Base-by-base conservation (phyloP, 2,113 vertebrate genomes). In the Dasypus novemcinctus region DNA sequence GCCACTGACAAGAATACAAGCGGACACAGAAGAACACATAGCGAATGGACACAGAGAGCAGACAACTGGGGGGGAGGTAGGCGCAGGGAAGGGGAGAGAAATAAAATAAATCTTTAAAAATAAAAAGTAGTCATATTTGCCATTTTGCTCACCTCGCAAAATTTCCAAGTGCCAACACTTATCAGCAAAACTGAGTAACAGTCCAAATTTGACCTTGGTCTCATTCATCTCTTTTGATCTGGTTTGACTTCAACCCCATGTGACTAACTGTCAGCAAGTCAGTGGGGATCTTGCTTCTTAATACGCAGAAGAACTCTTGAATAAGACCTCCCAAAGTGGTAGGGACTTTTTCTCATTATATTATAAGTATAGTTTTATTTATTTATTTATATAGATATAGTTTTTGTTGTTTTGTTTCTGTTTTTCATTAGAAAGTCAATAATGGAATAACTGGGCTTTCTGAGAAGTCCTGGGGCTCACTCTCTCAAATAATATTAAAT, bases 121-220 rank as follows among this genome's bases (percentile, higher is more conserved):
- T n/a, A n/a, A n/a, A n/a, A n/a, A 38, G 13, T 63, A 29, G 83
- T 72, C n/a, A 7, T 36, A 31, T 64, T 46, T 78, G 18, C 33
- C 57, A 78, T 41, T 68, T 71, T 63, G 54, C 9, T 64, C 25
- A 43, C 0, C 11, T 0, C 25, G 31, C 18, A 69, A 38, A 66
- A 63, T 54, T 92, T 75, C 74, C 85, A 68, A 68, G 84, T 79
- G 38, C 89, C 23, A 61, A n/a, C 95, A 5, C 21, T 49, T 75
- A 38, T 18, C 27, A 87, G 81, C 38, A 75, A 82, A 66, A 31
- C 29, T 36, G 21, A 63, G 74, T 64, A 31, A 18, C 6, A 41
- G 46, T 23, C 46, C n/a, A 27, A 18, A 2, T 15, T 64, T 49
- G n/a, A 36, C 79, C 66, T n/a, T 49, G 7, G 21, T 86, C 8